Conservation (phyloP, 1,140 invertebrate species). For the Drosophila cardini region DNA sequence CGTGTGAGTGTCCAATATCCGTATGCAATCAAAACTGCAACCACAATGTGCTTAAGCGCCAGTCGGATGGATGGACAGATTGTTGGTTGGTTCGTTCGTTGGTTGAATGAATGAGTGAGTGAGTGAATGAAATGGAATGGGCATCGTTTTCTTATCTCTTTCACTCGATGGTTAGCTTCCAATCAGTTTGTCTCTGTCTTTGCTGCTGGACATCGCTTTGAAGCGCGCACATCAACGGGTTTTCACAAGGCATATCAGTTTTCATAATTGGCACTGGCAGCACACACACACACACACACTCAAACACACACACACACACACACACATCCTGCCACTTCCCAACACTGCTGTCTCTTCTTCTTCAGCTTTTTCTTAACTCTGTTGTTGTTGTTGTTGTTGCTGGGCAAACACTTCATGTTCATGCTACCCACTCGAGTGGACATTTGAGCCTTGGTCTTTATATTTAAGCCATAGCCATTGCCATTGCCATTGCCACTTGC, state of each 20-base stretch:
- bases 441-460: conserved; percentile 74
- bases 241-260: conserved; percentile 80
- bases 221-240: conserved; percentile 80
- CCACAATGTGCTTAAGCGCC: conserved; percentile 50
- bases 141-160: conserved; percentile 38
- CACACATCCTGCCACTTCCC: conserved; percentile 38
- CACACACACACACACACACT: conserved; percentile 5
- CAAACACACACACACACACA: neutral
- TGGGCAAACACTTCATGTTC: conserved; percentile 80
- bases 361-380: conserved; percentile 24
- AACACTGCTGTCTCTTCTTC: neutral
- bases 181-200: neutral
- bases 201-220: conserved; percentile 44
- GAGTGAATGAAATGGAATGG: conserved; percentile 4
- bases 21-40: conserved; percentile 54
- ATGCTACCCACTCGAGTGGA: conserved; percentile 79
- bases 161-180: neutral
- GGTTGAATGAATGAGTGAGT: neutral
- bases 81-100: neutral
- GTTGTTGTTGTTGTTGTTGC: conserved; percentile 53
- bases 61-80: neutral
- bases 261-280: conserved; percentile 80
- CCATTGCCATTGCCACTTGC: conserved; percentile 45
- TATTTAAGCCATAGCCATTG: conserved; percentile 39
- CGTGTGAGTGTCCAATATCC: conserved; percentile 78